Percentiles rank a stretch among this genome's conserved stretches.
phyloP scores from a whole-genome alignment of 2,797 vertebrate genomes.

The Balearica regulorum region DNA sequence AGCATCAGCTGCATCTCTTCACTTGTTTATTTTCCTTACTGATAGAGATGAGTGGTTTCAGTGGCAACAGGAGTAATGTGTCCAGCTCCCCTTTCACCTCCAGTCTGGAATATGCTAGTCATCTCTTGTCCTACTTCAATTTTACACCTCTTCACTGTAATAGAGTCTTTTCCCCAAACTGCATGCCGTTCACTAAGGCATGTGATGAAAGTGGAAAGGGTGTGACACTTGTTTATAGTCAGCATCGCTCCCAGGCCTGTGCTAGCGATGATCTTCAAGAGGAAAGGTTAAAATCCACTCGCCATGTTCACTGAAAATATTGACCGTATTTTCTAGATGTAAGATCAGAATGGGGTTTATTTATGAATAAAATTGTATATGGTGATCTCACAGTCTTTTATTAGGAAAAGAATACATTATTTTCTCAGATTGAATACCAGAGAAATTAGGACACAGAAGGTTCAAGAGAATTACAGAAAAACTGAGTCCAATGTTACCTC shows the following conservation, averaged over 20 bases:
- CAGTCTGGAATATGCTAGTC: background rate
- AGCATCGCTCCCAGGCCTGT: background rate
- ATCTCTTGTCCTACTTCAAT: background rate
- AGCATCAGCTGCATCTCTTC: background rate
- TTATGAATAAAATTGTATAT: background rate
- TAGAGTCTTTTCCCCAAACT: background rate
- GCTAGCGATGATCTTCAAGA: background rate
- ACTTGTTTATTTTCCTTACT: background rate
- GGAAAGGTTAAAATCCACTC: background rate
- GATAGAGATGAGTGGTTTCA: slow-evolving; percentile 12
- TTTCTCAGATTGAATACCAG: background rate
- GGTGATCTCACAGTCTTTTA: background rate
- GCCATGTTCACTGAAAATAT: background rate
- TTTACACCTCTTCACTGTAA: background rate
- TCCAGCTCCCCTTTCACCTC: background rate
- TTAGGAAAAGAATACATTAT: background rate
- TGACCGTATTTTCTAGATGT: background rate
- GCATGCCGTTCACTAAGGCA: background rate
- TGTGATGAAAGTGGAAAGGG: background rate
- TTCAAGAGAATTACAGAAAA: background rate
- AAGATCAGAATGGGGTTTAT: background rate
- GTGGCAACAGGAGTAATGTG: background rate
- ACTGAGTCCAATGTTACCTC: background rate
- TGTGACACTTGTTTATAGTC: background rate
- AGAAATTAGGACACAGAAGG: background rate